These are phyloP conservation scores for Ailurus styani DNA, from an alignment of 2,113 vertebrate genomes.

Conservation along the genomic window DNA sequence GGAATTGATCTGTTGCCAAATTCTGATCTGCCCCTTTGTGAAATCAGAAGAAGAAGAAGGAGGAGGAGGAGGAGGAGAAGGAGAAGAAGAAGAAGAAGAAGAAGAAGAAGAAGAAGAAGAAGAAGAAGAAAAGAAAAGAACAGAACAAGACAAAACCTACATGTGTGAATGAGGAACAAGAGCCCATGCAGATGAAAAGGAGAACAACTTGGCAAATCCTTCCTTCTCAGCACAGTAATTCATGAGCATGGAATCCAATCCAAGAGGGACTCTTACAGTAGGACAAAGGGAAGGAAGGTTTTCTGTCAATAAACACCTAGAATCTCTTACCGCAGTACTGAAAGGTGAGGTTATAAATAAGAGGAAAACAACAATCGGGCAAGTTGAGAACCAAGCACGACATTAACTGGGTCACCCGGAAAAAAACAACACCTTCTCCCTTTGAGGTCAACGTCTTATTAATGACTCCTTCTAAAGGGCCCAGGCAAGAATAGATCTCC, in stretches of 20 bases:
- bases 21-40: neutral
- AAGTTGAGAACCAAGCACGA: constrained; percentile 46
- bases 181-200: neutral
- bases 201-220: neutral
- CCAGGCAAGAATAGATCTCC: neutral
- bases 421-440: constrained; percentile 17
- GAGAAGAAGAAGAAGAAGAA: neutral
- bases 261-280: neutral
- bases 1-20: neutral
- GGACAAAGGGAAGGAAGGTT: neutral
- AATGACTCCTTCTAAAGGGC: constrained; percentile 30
- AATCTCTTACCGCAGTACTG: neutral
- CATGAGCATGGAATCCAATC: neutral
- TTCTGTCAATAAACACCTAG: neutral
- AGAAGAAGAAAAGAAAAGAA: neutral
- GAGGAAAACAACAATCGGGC: neutral
- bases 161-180: neutral
- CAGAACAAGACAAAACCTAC: neutral
- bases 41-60: neutral
- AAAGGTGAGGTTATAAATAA: neutral
- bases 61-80: neutral
- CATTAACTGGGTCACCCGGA: constrained; percentile 50
- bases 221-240: neutral
- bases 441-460: constrained; percentile 21
- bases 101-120: neutral